phyloP scores from a whole-genome alignment of 2,888 invertebrate species.

The Netelia virgata region DNA sequence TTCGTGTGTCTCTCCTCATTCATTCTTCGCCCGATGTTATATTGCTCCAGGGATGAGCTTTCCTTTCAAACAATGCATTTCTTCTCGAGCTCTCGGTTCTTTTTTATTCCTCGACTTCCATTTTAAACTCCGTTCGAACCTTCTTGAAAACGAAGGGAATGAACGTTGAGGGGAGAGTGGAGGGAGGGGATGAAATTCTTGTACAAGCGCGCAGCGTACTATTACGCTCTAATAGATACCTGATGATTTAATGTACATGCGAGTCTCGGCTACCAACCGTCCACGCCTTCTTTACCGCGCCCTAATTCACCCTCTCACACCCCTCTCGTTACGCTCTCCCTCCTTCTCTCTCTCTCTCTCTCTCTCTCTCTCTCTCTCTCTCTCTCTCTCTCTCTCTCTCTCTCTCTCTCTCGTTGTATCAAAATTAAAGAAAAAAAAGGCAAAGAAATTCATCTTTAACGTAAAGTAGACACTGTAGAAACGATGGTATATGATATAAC shows the following conservation, averaged over 20 bases:
- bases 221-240: conserved; percentile 34
- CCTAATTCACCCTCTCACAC: conserved; percentile 19
- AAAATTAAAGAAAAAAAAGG: background rate
- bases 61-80: background rate
- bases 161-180: background rate
- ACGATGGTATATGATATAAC: background rate
- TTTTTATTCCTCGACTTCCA: background rate
- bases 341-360: background rate
- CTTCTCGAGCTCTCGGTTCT: conserved; percentile 5
- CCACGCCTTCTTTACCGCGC: background rate
- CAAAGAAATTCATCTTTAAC: background rate
- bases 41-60: conserved; percentile 24
- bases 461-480: background rate
- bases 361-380: background rate
- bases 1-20: background rate
- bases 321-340: no score
- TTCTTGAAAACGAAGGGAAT: background rate
- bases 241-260: conserved; percentile 9
- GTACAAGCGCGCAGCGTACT: background rate
- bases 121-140: background rate
- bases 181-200: background rate
- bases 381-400: background rate
- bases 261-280: background rate
- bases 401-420: background rate
- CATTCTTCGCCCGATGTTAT: conserved; percentile 7